phyloP scores from a whole-genome alignment of 2,113 vertebrate genomes.

The Scomber scombrus region DNA sequence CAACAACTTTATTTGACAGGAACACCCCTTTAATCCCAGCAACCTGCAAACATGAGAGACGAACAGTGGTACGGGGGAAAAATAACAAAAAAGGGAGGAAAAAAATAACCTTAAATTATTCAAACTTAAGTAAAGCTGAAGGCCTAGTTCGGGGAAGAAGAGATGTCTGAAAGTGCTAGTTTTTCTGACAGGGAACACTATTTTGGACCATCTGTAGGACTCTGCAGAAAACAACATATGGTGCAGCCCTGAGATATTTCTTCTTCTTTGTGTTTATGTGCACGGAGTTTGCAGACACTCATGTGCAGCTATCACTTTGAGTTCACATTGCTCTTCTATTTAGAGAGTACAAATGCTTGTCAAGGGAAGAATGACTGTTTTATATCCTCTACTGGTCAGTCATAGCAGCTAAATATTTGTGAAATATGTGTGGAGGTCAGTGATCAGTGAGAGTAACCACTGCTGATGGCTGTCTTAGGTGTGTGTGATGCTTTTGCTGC shows the following conservation, averaged over 20 bases:
- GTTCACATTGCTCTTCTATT: constrained; percentile 29
- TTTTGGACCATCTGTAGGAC: constrained; percentile 81
- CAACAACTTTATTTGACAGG: constrained; percentile 98
- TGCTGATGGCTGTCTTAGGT: constrained; percentile 59
- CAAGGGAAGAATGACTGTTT: constrained; percentile 16
- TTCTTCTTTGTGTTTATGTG: constrained; percentile 64
- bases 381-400: neutral
- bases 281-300: constrained; percentile 29
- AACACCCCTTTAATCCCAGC: constrained; percentile 99
- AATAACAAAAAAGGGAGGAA: constrained; percentile 41
- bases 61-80: constrained; percentile 31
- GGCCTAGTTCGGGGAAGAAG: constrained; percentile 64
- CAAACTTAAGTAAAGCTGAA: constrained; percentile 77
- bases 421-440: constrained; percentile 54
- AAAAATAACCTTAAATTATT: constrained; percentile 73
- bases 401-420: constrained; percentile 18
- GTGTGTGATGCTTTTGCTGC: constrained; percentile 57
- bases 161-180: constrained; percentile 67
- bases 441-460: constrained; percentile 35
- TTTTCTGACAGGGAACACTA: constrained; percentile 80
- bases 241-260: constrained; percentile 73
- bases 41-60: constrained; percentile 93
- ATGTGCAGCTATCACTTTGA: constrained; percentile 21
- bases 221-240: constrained; percentile 79
- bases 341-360: constrained; percentile 24